Conservation (phyloP, 1,140 invertebrate genomes). For the Drosophila baimaii region DNA sequence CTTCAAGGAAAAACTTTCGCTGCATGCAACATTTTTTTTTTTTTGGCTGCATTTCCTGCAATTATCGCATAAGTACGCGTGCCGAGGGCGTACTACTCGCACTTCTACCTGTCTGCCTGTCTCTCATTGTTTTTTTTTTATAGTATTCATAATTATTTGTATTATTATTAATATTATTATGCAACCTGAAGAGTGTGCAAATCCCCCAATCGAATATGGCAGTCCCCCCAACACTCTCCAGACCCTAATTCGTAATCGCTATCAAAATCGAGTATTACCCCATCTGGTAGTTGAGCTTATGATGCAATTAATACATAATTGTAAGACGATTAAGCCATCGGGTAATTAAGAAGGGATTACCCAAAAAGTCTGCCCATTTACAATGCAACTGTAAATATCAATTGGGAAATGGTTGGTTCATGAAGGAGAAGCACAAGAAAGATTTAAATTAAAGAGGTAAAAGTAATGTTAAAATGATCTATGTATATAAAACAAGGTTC, state of each 20-base stretch:
- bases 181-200: slow-evolving; percentile 1
- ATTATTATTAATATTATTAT: slow-evolving; percentile 11
- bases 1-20: slow-evolving; percentile 73
- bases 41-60: slow-evolving; percentile 55
- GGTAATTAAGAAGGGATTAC: slow-evolving; percentile 8
- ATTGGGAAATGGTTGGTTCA: not conserved
- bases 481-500: too few relatives aligned
- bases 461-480: too few relatives aligned
- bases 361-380: not conserved
- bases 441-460: not conserved
- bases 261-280: slow-evolving; percentile 5
- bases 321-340: slow-evolving; percentile 8
- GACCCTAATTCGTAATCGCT: slow-evolving; percentile 5
- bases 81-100: slow-evolving; percentile 9
- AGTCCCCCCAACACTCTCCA: not conserved
- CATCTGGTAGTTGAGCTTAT: not conserved
- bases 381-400: slow-evolving; percentile 2
- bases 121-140: too few relatives aligned
- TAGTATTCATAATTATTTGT: not conserved
- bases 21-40: slow-evolving; percentile 41
- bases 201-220: not conserved
- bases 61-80: slow-evolving; percentile 61
- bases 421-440: not conserved
- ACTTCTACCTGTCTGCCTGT: not conserved
- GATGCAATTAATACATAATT: slow-evolving; percentile 8